Conservation (phyloP, 2,797 vertebrate species). For the Paedocypris micromegethes region DNA sequence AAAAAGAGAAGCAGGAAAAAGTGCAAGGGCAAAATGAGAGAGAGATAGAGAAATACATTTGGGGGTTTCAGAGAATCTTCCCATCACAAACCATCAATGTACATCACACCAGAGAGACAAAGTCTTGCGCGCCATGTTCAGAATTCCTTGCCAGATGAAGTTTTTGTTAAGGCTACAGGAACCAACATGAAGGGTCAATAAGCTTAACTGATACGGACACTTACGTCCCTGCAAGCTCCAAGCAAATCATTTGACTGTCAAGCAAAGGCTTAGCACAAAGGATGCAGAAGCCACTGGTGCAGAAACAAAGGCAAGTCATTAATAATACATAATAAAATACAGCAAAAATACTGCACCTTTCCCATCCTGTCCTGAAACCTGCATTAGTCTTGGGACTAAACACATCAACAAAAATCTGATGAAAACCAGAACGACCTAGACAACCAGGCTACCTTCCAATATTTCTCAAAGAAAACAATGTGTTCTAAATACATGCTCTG, state of each 20-base stretch:
- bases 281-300: not conserved
- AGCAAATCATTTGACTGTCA: constrained; percentile 38
- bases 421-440: no score
- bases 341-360: not conserved
- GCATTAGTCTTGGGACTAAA: no score
- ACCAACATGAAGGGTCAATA: constrained; percentile 27
- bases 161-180: constrained; percentile 22
- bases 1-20: no score
- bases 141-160: constrained; percentile 9
- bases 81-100: constrained; percentile 26
- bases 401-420: no score
- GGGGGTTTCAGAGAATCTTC: no score
- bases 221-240: constrained; percentile 17
- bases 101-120: constrained; percentile 14
- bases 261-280: constrained; percentile 10
- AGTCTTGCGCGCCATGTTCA: not conserved
- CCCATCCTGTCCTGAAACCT: no score
- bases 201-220: not conserved
- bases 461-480: no score
- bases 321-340: not conserved
- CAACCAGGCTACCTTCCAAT: no score
- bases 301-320: constrained; percentile 13
- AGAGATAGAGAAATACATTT: no score
- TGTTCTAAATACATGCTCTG: no score
- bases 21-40: no score